Base-by-base conservation (phyloP, 2,888 invertebrate genomes). In the Tenthredo amoena region DNA sequence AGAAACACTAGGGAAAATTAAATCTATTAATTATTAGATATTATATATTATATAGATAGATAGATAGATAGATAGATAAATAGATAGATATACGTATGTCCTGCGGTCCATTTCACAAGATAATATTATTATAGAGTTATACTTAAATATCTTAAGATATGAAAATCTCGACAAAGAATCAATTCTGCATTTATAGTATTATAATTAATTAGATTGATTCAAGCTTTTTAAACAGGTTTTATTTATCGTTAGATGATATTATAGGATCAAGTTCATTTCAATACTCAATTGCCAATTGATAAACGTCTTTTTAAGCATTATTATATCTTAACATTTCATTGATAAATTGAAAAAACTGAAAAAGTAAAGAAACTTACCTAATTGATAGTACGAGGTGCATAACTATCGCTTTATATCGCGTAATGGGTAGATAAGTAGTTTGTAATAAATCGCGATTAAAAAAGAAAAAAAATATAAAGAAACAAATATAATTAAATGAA, bases 111-210 rank as follows among this genome's bases (percentile, higher is more conserved):
- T 74, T 74, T 74, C 72, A 74, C 43, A 43, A 43, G n/a, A 43
- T 31, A 21, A 74, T 74, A 74, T n/a, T 43, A 37, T 74, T 62
- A 62, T 62, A 62, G 62, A 12, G 62, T 62, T 62, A 62, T 62
- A 62, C 26, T 62, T 26, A 50, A 26, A 47, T 47, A 47, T 72
- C 40, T n/a, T 21, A 34, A 31, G 18, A 72, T 72, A 37, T 40
- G 10, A 72, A 55, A 31, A 50, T 34, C 43, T 40, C 12, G 43
- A 74, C 72, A 74, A 74, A 74, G 72, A 74, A 74, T 55, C 77
- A 55, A 55, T 55, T 77, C 77, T 77, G 77, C 77, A 77, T 77
- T 77, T 77, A 77, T 72, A 72, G 71, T 72, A 37, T 37, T 40
- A 72, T 72, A 18, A 31, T 34, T 10, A 34, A 31, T 31, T 55